Evolutionary conservation across 2,113 vertebrate species (phyloP), one percentile per base, ranked within the genome.

Genomic region (Hystrix cristata): DNA sequence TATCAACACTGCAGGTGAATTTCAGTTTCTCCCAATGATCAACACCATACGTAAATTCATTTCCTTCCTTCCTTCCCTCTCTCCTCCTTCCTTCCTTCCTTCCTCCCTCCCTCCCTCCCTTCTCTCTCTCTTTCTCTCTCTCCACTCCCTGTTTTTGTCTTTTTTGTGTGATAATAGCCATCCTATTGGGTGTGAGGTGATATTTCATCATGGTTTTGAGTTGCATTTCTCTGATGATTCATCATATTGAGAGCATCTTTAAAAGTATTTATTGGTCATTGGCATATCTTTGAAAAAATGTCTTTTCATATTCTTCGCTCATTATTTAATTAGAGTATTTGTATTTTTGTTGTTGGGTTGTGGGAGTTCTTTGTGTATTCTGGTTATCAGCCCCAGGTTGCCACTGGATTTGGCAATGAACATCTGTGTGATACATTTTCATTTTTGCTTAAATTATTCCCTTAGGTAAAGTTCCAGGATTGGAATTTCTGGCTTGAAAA

Each of bases 401-500:
- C 1, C 38, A n/a, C 7, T 74, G 6, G 59, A 43, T 90, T 79
- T 85, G 84, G 16, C 48, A 93, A 16, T 79, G 53, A 72, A 46
- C 92, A 53, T 55, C 82, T 82, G 4, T 76, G 48, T 38, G 38
- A 88, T 64, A 62, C 11, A 91, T n/a, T 92, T 96, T 91, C 13
- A 3, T 87, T 12, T 81, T 64, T 62, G 0, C 43, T 80, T 90
- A 10, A 94, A 72, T 85, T 93, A 60, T 78, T 95, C 81, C 19
- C 60, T 92, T 62, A 78, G 34, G 31, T 74, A 85, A 81, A 86
- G 87, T 90, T 79, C 27, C 3, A 81, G 85, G 14, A 85, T 78
- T 95, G 34, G 7, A 88, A 86, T 87, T 71, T 95, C 81, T 94
- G 29, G 34, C 23, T 83, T 67, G 31, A 87, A 67, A 31, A 80